Conservation (phyloP, 2,888 invertebrate genomes). For the Tromatobia lineatoria region DNA sequence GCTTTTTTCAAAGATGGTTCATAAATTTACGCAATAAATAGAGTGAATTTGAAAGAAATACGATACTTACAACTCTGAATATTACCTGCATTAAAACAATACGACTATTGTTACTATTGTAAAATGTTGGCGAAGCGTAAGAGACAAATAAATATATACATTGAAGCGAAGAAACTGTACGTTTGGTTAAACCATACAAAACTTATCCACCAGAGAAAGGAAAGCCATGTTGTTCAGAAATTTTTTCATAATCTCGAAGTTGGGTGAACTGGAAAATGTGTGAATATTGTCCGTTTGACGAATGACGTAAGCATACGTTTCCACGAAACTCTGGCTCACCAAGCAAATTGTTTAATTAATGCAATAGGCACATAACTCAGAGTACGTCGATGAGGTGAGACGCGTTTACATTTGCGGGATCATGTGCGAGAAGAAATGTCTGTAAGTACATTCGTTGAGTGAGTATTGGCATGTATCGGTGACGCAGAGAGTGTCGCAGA, state of each 20-base stretch:
- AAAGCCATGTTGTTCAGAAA: background rate
- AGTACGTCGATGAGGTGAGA: background rate
- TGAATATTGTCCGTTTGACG: constrained; percentile 40
- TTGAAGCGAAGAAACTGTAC: background rate
- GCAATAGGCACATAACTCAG: constrained; percentile 1
- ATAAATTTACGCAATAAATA: no score
- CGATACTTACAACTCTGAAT: no score
- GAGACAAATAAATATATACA: constrained; percentile 18
- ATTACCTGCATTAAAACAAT: background rate
- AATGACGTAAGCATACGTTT: constrained; percentile 51
- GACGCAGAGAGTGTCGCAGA: constrained; percentile 12
- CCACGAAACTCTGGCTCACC: constrained; percentile 1
- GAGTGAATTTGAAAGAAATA: background rate
- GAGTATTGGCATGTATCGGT: background rate
- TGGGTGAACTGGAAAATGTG: background rate
- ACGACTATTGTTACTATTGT: constrained; percentile 29
- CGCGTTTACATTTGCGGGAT: background rate
- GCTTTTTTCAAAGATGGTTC: no score
- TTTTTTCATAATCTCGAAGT: background rate
- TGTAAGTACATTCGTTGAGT: background rate
- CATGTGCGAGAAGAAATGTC: constrained; percentile 1
- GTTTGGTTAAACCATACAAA: background rate
- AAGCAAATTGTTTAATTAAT: constrained; percentile 48
- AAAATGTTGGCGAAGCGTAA: constrained; percentile 19
- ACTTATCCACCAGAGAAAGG: background rate